Evolutionary conservation across 2,888 invertebrate genomes (phyloP).

Genomic region (Anthrax anthrax): DNA sequence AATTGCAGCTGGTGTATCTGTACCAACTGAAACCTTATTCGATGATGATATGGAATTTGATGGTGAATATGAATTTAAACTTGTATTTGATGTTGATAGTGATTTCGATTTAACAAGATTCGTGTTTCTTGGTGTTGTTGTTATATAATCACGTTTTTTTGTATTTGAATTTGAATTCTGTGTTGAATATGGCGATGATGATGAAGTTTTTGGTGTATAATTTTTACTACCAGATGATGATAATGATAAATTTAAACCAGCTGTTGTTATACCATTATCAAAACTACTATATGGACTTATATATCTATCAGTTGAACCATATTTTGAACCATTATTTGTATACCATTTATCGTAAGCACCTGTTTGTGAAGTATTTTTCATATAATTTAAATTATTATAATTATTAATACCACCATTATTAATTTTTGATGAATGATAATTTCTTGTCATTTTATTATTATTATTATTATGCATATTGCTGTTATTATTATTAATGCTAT

Average conservation of each 20-base stretch:
- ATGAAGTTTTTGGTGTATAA: slow-evolving; percentile 3
- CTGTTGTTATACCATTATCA: slow-evolving; percentile 35
- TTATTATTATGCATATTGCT: neutral
- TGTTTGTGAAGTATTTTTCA: neutral
- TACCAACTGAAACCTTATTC: slow-evolving; percentile 17
- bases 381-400: neutral
- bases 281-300: slow-evolving; percentile 32
- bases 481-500: slow-evolving; percentile 1
- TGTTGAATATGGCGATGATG: neutral
- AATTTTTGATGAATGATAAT: too few relatives aligned
- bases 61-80: slow-evolving; percentile 19
- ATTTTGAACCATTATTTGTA: neutral
- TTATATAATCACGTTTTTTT: slow-evolving; percentile 19
- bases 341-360: slow-evolving; percentile 9
- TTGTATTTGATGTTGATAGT: slow-evolving; percentile 28
- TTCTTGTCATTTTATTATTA: neutral
- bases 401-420: neutral
- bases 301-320: slow-evolving; percentile 28
- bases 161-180: slow-evolving; percentile 20
- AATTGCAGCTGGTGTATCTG: slow-evolving; percentile 27
- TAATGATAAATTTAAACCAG: slow-evolving; percentile 26
- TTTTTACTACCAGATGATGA: slow-evolving; percentile 1
- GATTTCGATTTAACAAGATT: slow-evolving; percentile 21
- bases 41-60: slow-evolving; percentile 13
- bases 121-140: slow-evolving; percentile 12